Conservation (phyloP, 2,797 vertebrate genomes). For the Cephalopachus bancanus region DNA sequence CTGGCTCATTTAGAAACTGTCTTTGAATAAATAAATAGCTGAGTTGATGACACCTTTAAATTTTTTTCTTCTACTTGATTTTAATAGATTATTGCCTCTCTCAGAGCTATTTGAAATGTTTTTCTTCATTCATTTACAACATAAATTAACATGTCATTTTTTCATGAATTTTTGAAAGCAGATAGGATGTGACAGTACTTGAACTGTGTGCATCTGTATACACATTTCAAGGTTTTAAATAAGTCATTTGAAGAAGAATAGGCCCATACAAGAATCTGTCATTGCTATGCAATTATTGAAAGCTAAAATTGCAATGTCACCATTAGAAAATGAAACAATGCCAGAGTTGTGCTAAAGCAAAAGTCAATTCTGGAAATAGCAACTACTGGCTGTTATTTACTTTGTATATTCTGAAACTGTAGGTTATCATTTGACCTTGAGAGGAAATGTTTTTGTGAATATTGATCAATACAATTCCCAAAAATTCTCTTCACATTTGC, state of each 20-base stretch:
- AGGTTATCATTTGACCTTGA: constrained; percentile 74
- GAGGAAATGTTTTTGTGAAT: constrained; percentile 55
- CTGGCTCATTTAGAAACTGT: constrained; percentile 83
- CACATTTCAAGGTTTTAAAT: constrained; percentile 78
- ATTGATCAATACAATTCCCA: constrained; percentile 49
- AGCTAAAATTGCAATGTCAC: constrained; percentile 71
- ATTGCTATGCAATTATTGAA: constrained; percentile 67
- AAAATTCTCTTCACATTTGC: constrained; percentile 73
- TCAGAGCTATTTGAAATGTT: constrained; percentile 79
- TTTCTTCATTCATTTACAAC: constrained; percentile 83
- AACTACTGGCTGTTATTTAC: constrained; percentile 61
- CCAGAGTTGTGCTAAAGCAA: constrained; percentile 22
- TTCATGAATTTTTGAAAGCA: constrained; percentile 72
- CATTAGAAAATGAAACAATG: constrained; percentile 76
- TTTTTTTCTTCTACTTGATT: constrained; percentile 83
- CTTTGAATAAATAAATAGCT: constrained; percentile 86
- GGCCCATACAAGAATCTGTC: constrained; percentile 17
- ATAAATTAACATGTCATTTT: constrained; percentile 86
- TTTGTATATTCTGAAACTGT: constrained; percentile 15
- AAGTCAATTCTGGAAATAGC: constrained; percentile 70
- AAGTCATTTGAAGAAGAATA: constrained; percentile 76
- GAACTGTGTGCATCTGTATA: constrained; percentile 33
- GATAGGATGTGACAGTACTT: constrained; percentile 77
- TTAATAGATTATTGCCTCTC: constrained; percentile 87
- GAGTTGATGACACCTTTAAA: constrained; percentile 78